Evolutionary conservation across 1,140 invertebrate genomes (phyloP), one percentile per base, ranked within the genome.

Genomic region (Pseudomyrmex flavicornis): DNA sequence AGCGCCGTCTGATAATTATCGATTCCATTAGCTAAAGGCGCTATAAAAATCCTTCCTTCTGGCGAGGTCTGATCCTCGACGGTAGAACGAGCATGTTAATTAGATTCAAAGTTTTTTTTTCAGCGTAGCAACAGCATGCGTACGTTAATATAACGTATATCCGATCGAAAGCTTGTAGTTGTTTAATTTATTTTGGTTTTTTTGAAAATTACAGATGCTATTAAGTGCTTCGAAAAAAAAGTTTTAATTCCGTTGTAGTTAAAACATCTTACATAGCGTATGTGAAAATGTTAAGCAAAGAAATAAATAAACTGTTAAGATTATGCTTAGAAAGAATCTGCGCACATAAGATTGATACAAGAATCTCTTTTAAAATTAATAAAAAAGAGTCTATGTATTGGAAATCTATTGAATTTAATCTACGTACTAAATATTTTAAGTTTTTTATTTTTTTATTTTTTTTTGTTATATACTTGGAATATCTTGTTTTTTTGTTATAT

Each of bases 21-120:
- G 90, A 93, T 93, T 93, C 91, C 91, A 94, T 94, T 93, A 93
- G 91, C 89, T 92, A 91, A 94, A 74, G 69, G 69, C 63, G 50
- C 87, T 74, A 85, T 89, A 89, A 89, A 88, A 85, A 26, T 74
- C 62, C 17, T 59, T 58, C 76, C 56, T 62, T 74, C 69, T 22
- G 58, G 52, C 15, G 56, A 20, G n/a, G 22, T 56, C 70, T 46
- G 44, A 58, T 35, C 20, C 22, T n/a, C 54, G 54, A 9, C 20
- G 20, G 35, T 52, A 52, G 46, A 59, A 56, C 52, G 63, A 69
- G 10, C 66, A 59, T 50, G 22, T 10, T 79, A 80, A 72, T 66
- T 56, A 10, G 13, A 58, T 48, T 59, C 61, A 3, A 80, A 59
- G 3, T 79, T 72, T 1, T 50, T 35, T 26, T 12, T 26, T 26